phyloP scores from a whole-genome alignment of 2,113 vertebrate species.

The Perca schrenkii region DNA sequence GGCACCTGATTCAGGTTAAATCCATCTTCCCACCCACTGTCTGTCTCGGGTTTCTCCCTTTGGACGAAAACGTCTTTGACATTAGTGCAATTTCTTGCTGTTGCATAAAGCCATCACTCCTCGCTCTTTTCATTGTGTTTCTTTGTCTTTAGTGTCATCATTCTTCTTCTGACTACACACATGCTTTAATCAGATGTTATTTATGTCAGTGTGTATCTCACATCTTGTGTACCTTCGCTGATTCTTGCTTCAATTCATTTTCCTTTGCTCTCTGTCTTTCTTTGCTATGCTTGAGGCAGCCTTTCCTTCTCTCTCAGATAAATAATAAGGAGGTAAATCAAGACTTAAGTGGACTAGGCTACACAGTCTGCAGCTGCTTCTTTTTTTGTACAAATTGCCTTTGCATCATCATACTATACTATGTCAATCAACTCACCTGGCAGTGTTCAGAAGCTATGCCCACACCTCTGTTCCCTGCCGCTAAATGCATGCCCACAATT shows the following conservation, averaged over 20 bases:
- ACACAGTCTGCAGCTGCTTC: conserved; percentile 44
- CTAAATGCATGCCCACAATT: too few relatives aligned
- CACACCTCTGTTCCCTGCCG: too few relatives aligned
- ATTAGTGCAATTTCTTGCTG: conserved; percentile 49
- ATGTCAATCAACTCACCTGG: too few relatives aligned
- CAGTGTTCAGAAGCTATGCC: too few relatives aligned
- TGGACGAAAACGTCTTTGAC: conserved; percentile 47
- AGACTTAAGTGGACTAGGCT: conserved; percentile 26
- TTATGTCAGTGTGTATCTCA: conserved; percentile 44
- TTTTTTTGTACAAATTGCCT: conserved; percentile 40
- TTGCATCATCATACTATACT: conserved; percentile 9
- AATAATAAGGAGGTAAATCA: conserved; percentile 42
- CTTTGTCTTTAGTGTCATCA: conserved; percentile 16
- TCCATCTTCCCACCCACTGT: conserved; percentile 60
- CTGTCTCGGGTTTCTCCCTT: conserved; percentile 61
- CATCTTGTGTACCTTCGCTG: conserved; percentile 4
- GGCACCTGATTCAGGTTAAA: conserved; percentile 38
- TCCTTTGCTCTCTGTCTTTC: not conserved
- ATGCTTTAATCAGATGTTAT: conserved; percentile 47
- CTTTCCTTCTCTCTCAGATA: conserved; percentile 6
- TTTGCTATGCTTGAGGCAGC: not conserved
- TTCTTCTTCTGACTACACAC: conserved; percentile 21
- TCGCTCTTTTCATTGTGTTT: conserved; percentile 3
- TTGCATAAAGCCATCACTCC: conserved; percentile 36
- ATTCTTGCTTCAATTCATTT: conserved; percentile 1